These are phyloP conservation scores for Agelas oroides DNA, from an alignment of 37 sponge, comb jelly and placozoan species.

Conservation along the genomic window DNA sequence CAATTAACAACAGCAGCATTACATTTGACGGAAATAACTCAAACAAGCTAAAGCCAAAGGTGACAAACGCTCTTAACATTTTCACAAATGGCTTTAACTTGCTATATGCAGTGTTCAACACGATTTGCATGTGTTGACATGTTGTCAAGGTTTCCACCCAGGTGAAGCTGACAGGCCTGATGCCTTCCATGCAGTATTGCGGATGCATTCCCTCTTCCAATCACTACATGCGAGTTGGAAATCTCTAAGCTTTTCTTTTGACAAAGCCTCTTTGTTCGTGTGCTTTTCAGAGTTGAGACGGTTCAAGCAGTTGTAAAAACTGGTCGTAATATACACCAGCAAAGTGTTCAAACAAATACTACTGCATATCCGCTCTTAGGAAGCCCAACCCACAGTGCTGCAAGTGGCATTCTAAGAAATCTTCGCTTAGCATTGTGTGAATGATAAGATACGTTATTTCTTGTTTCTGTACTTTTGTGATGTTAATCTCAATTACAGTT, in stretches of 20 bases:
- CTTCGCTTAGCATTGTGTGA: neutral
- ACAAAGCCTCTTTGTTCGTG: neutral
- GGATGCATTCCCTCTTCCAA: constrained; percentile 12
- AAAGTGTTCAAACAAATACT: neutral
- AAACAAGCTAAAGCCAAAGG: constrained; percentile 23
- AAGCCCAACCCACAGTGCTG: neutral
- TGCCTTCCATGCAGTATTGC: constrained; percentile 11
- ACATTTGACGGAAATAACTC: neutral
- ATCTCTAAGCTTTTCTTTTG: constrained; percentile 10
- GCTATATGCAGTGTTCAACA: constrained; percentile 24
- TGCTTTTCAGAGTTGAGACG: neutral
- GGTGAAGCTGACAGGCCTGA: constrained; percentile 27
- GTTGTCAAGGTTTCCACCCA: neutral
- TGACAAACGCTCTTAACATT: neutral
- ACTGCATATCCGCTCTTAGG: neutral
- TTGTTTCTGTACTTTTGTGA: no score
- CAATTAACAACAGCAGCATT: no score
- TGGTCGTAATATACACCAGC: neutral
- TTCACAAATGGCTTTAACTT: constrained; percentile 5
- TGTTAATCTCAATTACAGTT: neutral
- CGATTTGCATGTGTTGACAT: neutral
- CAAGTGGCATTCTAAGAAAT: neutral
- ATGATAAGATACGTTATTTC: neutral
- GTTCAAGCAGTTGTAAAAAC: neutral
- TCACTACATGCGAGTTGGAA: constrained; percentile 18